These are phyloP conservation scores for Calliopum simillimum DNA, from an alignment of 2,888 invertebrate species.

Conservation along the genomic window DNA sequence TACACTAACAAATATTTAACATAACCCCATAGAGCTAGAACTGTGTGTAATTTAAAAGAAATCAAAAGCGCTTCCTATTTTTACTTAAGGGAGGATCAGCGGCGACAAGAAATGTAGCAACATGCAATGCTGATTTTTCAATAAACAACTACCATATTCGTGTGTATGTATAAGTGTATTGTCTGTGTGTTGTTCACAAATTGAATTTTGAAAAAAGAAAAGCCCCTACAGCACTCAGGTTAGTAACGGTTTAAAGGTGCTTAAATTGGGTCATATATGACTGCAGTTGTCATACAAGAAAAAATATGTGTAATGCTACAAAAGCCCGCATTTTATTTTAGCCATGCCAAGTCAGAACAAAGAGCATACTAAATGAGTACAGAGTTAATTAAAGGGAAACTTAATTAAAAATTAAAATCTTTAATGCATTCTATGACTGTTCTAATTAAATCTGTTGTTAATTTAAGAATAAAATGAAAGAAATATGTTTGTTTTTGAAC, in stretches of 20 bases:
- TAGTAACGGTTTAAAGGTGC: too few species aligned
- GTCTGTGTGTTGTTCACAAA: too few species aligned
- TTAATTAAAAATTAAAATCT: too few species aligned
- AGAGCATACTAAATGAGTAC: neutral
- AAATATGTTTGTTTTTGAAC: neutral
- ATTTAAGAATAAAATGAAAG: neutral
- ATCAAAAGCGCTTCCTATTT: conserved; percentile 3
- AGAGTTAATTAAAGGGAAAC: too few species aligned
- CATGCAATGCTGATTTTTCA: neutral
- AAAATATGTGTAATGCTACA: neutral
- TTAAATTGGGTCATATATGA: conserved; percentile 36
- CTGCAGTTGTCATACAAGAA: conserved; percentile 15
- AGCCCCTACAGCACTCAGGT: neutral
- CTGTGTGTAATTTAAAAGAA: conserved; percentile 18
- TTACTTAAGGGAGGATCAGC: neutral
- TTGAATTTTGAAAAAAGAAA: neutral
- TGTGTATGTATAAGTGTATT: too few species aligned
- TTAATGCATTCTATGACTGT: too few species aligned
- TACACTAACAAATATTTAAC: neutral
- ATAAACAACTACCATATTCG: too few species aligned
- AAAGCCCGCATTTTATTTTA: too few species aligned
- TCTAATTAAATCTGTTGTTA: too few species aligned
- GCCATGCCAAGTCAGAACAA: neutral
- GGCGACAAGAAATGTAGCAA: neutral
- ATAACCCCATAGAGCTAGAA: conserved; percentile 2